Percentiles rank a stretch among this genome's conserved stretches.
Evolutionary conservation across 2,888 invertebrate genomes (phyloP).

Genomic region (Aspidapion aeneum): DNA sequence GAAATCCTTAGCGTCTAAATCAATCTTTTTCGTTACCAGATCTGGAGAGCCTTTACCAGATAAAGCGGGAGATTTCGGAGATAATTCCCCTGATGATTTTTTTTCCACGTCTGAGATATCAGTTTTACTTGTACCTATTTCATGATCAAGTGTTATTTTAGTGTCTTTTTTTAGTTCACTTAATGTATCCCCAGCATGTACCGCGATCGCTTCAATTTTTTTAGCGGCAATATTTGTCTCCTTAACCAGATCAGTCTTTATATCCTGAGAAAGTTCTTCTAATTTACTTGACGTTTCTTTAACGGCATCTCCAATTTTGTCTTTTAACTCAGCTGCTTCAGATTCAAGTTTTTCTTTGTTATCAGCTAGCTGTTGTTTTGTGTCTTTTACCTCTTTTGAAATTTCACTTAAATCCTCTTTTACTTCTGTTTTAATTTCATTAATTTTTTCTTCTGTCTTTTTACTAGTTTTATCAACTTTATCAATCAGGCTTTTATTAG

Average conservation of each 20-base stretch:
- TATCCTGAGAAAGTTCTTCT: not conserved
- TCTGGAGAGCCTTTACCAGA: constrained; percentile 1
- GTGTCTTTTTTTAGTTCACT: too few species aligned
- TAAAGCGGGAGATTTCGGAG: not conserved
- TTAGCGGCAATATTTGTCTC: too few species aligned
- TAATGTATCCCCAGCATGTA: too few species aligned
- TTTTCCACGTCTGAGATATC: not conserved
- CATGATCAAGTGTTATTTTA: too few species aligned
- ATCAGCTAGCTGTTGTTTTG: not conserved
- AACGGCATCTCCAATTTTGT: not conserved
- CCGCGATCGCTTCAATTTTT: too few species aligned
- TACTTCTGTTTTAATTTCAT: constrained; percentile 13
- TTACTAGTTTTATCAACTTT: constrained; percentile 1
- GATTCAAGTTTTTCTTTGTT: constrained; percentile 8
- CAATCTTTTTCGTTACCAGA: not conserved
- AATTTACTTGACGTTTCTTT: not conserved
- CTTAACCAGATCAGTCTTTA: not conserved
- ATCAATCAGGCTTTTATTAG: not conserved
- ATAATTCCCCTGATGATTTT: not conserved
- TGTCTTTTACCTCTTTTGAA: not conserved
- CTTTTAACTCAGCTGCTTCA: not conserved
- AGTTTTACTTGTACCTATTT: too few species aligned
- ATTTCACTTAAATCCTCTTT: constrained; percentile 5
- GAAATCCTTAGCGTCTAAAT: not conserved
- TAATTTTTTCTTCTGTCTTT: constrained; percentile 6